Evolutionary conservation across 2,797 vertebrate genomes (phyloP).

Genomic region (Limosa lapponica): DNA sequence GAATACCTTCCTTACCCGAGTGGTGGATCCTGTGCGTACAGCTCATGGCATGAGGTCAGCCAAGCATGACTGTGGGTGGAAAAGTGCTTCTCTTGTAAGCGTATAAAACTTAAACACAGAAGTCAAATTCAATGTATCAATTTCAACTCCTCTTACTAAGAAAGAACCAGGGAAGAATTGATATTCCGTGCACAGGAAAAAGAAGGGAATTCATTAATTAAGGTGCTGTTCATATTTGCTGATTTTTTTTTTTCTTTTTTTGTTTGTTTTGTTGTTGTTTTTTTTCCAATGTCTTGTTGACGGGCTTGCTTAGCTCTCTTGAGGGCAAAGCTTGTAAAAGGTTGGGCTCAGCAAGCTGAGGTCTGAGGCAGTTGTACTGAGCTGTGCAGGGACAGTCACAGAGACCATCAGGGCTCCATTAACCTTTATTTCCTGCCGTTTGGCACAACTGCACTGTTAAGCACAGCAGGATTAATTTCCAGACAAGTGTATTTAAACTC

Average conservation of each 20-base stretch:
- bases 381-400: background rate
- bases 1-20: background rate
- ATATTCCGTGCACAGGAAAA: fast-evolving
- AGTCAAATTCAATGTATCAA: background rate
- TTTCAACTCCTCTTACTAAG: background rate
- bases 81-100: background rate
- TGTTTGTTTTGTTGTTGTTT: background rate
- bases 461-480: background rate
- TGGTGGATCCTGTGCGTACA: background rate
- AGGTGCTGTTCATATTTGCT: background rate
- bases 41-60: background rate
- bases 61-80: background rate
- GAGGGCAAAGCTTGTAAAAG: background rate
- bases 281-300: background rate
- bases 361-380: background rate
- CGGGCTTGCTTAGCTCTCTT: background rate
- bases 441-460: background rate
- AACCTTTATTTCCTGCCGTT: background rate
- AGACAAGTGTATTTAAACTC: background rate
- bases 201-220: background rate
- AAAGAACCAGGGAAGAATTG: background rate
- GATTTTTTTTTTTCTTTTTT: background rate
- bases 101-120: background rate
- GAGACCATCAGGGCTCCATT: background rate
- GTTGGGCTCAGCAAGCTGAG: background rate